These are phyloP conservation scores for Bergia sp. DNA, from an alignment of 92 coral and sea anemone genomes.

Conservation along the genomic window DNA sequence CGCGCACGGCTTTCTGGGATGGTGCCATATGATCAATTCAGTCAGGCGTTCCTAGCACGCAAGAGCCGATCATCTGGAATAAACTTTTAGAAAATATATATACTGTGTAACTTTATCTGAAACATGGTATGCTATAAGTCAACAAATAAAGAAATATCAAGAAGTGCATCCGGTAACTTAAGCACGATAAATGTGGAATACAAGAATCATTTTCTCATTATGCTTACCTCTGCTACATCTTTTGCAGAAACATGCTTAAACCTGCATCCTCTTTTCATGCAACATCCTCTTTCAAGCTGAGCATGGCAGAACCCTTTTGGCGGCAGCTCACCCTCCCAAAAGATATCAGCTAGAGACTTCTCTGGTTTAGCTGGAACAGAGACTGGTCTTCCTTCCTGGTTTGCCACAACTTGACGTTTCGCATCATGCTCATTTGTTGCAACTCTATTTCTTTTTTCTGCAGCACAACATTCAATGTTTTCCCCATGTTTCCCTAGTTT, in stretches of 20 bases:
- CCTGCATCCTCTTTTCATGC: neutral
- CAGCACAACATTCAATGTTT: neutral
- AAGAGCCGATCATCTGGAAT: too few relatives aligned
- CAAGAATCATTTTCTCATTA: neutral
- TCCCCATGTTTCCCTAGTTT: neutral
- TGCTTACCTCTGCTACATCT: slow-evolving; percentile 34
- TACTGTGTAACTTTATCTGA: too few relatives aligned
- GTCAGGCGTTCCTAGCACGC: too few relatives aligned
- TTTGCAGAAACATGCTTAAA: slow-evolving; percentile 11
- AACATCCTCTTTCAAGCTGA: slow-evolving; percentile 11
- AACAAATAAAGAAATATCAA: neutral
- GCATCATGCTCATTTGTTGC: neutral
- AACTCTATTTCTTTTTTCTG: neutral
- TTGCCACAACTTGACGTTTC: neutral
- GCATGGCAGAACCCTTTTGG: slow-evolving; percentile 29
- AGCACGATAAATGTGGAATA: neutral
- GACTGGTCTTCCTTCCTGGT: slow-evolving; percentile 5
- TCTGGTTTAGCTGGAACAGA: neutral
- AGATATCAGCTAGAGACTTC: slow-evolving; percentile 8
- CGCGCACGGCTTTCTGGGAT: too few relatives aligned
- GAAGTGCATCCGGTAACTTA: too few relatives aligned
- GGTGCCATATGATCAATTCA: too few relatives aligned
- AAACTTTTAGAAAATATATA: too few relatives aligned
- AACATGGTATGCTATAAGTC: neutral
- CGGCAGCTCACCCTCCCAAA: slow-evolving; percentile 23